A percentile compares a stretch with the other conserved stretches of the same genome.
phyloP scores from a whole-genome alignment of 1,140 invertebrate genomes.

The Ceratina australensis region DNA sequence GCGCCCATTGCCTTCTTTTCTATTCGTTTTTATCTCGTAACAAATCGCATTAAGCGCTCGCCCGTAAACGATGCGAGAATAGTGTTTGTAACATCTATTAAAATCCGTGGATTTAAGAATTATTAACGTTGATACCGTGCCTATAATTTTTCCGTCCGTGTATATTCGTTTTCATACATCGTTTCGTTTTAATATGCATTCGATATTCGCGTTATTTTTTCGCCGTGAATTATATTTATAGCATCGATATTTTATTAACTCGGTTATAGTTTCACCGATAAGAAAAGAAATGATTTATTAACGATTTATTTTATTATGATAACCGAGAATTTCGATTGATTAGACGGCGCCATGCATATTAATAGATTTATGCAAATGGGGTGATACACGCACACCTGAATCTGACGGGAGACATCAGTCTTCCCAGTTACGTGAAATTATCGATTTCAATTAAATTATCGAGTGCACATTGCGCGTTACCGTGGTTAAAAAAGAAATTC shows the following conservation, averaged over 20 bases:
- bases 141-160: no score
- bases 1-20: background rate
- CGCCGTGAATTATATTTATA: no score
- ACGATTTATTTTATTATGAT: background rate
- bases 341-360: background rate
- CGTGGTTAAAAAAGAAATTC: slow-evolving; percentile 5
- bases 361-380: slow-evolving; percentile 15
- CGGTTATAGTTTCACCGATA: background rate
- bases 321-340: slow-evolving; percentile 5
- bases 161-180: no score
- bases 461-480: background rate
- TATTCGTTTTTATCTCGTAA: background rate
- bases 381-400: background rate
- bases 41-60: slow-evolving; percentile 17
- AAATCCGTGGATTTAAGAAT: background rate
- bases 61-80: background rate
- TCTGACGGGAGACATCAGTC: background rate
- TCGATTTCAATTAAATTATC: slow-evolving; percentile 22
- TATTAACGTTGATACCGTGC: no score
- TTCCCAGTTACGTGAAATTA: background rate
- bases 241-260: background rate
- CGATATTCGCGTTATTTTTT: no score
- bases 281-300: background rate
- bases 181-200: no score
- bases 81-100: background rate